Conservation (phyloP, 2,113 vertebrate species). For the Rhea pennata region DNA sequence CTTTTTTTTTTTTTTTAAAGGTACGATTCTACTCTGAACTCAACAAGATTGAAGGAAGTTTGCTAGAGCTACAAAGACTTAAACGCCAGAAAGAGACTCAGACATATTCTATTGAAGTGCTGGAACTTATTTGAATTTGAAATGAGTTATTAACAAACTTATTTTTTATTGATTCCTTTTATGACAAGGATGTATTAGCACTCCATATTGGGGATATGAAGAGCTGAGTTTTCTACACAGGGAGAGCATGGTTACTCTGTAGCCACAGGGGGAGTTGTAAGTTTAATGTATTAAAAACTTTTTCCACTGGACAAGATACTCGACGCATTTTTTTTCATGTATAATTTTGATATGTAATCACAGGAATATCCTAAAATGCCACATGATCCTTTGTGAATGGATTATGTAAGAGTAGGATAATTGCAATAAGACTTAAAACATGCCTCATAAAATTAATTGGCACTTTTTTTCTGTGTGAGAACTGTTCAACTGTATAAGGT, state of each 20-base stretch:
- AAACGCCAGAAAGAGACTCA: constrained; percentile 73
- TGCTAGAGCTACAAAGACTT: constrained; percentile 82
- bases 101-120: constrained; percentile 92
- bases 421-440: not conserved
- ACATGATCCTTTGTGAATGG: constrained; percentile 41
- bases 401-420: constrained; percentile 43
- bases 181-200: constrained; percentile 45
- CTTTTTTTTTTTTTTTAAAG: constrained; percentile 69
- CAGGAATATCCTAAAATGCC: not conserved
- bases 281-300: constrained; percentile 3
- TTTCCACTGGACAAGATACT: not conserved
- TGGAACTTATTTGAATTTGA: constrained; percentile 87
- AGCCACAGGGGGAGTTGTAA: not conserved
- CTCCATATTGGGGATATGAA: constrained; percentile 59
- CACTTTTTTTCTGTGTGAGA: not conserved
- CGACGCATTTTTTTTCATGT: not conserved
- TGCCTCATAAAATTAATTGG: not conserved
- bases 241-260: constrained; percentile 30
- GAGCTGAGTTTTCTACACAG: constrained; percentile 37
- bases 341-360: not conserved
- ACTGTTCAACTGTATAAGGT: not conserved
- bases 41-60: constrained; percentile 92
- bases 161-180: constrained; percentile 65
- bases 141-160: constrained; percentile 63
- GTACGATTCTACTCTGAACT: constrained; percentile 90